Conservation (phyloP, 35 echinoderm and acorn worm species). For the Eucidaris tribuloides region DNA sequence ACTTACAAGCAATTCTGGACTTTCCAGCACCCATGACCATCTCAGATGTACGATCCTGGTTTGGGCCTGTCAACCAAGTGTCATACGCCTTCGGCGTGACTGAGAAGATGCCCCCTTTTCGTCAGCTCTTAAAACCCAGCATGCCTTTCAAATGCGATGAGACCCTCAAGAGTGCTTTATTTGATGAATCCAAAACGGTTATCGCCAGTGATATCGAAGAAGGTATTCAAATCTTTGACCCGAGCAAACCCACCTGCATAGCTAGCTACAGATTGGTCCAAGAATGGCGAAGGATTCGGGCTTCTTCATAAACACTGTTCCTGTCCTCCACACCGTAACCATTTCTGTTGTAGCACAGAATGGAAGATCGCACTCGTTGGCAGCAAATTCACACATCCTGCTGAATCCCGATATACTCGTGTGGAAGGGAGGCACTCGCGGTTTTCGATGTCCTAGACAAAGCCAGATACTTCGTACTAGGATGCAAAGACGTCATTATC, state of each 20-base stretch:
- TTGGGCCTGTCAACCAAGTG: slow-evolving; percentile 19
- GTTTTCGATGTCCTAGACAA: slow-evolving; percentile 35
- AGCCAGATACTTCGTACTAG: slow-evolving; percentile 36
- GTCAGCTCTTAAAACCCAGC: slow-evolving; percentile 19
- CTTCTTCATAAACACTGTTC: slow-evolving; percentile 23
- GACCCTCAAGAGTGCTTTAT: too few species aligned
- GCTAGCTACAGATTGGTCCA: slow-evolving; percentile 11
- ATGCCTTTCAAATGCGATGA: slow-evolving; percentile 5
- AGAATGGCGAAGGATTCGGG: slow-evolving; percentile 4
- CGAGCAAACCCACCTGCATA: slow-evolving; percentile 12
- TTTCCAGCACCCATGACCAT: slow-evolving; percentile 14
- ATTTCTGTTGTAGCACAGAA: slow-evolving; percentile 13
- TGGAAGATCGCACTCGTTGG: slow-evolving; percentile 40
- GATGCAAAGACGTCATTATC: slow-evolving; percentile 9
- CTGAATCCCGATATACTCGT: slow-evolving; percentile 21
- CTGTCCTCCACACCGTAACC: neutral
- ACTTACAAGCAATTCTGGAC: slow-evolving; percentile 5
- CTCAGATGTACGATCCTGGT: slow-evolving; percentile 10
- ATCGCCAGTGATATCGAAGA: neutral
- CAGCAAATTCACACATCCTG: slow-evolving; percentile 24
- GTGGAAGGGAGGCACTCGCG: slow-evolving; percentile 31
- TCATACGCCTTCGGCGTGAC: slow-evolving; percentile 25
- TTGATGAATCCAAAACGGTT: neutral
- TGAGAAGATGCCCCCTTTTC: slow-evolving; percentile 29
- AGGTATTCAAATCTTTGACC: neutral